Base-by-base conservation (phyloP, 2,888 invertebrate species). In the Antheraea yamamai region DNA sequence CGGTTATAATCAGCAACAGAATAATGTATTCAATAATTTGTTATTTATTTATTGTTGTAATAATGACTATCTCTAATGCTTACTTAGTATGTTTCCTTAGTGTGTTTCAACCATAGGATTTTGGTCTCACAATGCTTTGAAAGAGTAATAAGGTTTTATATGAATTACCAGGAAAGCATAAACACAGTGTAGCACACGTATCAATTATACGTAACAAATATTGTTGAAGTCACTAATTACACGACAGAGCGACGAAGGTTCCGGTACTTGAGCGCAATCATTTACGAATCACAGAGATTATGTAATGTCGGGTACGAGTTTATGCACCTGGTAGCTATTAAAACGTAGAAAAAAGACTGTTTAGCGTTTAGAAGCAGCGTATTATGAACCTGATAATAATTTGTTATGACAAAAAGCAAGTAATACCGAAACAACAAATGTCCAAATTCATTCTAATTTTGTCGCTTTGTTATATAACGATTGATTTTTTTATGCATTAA, bases 211-310 rank as follows among this genome's bases (percentile, higher is more conserved):
- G 0, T 66, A 30, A 66, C 26, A 66, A 30, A 66, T 26, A 30
- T 66, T 26, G 30, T 30, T 66, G 30, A 66, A 61, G 18, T 30
- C 39, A 74, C 55, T 39, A 58, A 58, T 55, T 74, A 39, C 70
- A 20, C 61, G 72, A 47, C 61, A 70, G 14, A 75, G 61, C 73
- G 73, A 73, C 58, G 23, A 73, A 26, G 73, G 75, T 75, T 75
- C 73, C 75, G 73, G 55, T 73, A 73, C 68, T 75, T 73, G 75
- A 70, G 26, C 71, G n/a, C 51, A 39, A 75, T 75, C 30, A 75
- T 39, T 58, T 66, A 30, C 61, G 10, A 26, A 55, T 75, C 47
- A 74, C 58, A 58, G 26, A 75, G 72, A 72, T 47, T 70, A 70
- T 61, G 70, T 71, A 72, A 61, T 61, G 61, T 61, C 23, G 52